These are phyloP conservation scores for Pachyramphus minor DNA, from an alignment of 2,113 vertebrate species.

Conservation along the genomic window DNA sequence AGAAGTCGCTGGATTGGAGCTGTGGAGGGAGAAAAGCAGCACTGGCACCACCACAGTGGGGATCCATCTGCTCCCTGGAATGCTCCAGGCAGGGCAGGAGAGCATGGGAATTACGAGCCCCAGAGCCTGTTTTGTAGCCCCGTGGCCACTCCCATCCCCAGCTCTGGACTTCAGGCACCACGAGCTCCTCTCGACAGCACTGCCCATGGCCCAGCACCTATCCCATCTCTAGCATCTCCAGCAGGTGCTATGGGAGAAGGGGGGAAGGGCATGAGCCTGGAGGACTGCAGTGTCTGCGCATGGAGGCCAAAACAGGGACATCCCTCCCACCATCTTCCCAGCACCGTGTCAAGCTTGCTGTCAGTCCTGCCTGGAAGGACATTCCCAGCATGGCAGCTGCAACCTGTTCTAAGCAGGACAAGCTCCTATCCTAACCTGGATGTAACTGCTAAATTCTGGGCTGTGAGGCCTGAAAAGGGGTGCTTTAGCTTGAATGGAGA, in stretches of 20 bases:
- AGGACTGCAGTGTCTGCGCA: fast-evolving
- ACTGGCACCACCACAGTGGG: fast-evolving
- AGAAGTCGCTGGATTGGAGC: constrained; percentile 80
- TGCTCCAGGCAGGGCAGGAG: background rate
- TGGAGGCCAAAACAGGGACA: background rate
- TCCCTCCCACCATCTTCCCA: background rate
- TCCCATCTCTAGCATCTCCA: background rate
- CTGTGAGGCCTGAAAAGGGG: background rate
- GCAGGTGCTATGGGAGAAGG: background rate
- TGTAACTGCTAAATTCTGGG: background rate
- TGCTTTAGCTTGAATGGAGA: background rate
- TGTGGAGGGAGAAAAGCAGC: background rate
- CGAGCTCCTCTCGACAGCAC: fast-evolving
- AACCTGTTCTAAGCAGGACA: background rate
- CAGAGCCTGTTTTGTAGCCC: background rate
- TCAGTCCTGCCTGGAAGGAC: background rate
- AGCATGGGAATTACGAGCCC: background rate
- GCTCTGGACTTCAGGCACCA: fast-evolving
- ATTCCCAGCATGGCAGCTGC: background rate
- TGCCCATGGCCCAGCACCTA: fast-evolving
- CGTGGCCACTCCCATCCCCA: fast-evolving
- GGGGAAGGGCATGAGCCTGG: background rate
- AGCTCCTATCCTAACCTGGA: background rate
- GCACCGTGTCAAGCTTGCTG: background rate
- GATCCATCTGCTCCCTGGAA: fast-evolving